Evolutionary conservation across 2,797 vertebrate genomes (phyloP), one percentile per base, ranked within the genome.

Genomic region (Cygnus olor): DNA sequence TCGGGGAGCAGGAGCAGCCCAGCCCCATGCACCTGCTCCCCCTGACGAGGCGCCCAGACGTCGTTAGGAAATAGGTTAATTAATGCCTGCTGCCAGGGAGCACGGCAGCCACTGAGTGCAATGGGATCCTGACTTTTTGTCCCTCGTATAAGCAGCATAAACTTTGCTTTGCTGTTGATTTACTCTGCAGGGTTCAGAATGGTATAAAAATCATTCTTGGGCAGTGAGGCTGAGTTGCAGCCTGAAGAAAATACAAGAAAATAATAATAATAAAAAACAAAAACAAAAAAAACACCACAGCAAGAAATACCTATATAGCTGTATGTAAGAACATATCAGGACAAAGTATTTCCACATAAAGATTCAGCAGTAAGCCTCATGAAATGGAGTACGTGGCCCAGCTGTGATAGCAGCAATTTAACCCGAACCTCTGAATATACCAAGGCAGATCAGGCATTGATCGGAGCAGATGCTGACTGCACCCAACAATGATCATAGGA

Each of bases 21-120:
- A 7, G 4, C 9, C 0, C 0, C 1, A 2, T 9, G 47, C 21
- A 2, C 18, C 8, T 3, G 0, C 57, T 14, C 3, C 49, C 11
- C 22, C 12, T 13, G 47, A 25, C 13, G 0, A 51, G 49, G 4
- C 13, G 1, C 24, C 49, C 22, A 49, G 47, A 49, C 12, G 4
- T 0, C 19, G 1, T 5, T 5, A 18, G 15, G 21, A 44, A 36
- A 57, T 32, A 57, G n/a, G 30, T 3, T 10, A 4, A 24, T 38
- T 9, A 5, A 24, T 38, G 49, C 56, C n/a, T 20, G 54, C 68
- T 71, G 42, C 53, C 88, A 68, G 77, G 66, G 49, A 85, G 65
- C 34, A 0, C 1, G 0, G 30, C 7, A 12, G 89, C 44, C 77
- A 9, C 22, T 2, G 4, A 27, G 21, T 54, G 2, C 7, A 56